phyloP scores from a whole-genome alignment of 2,113 vertebrate species.

The Brienomyrus longianalis region DNA sequence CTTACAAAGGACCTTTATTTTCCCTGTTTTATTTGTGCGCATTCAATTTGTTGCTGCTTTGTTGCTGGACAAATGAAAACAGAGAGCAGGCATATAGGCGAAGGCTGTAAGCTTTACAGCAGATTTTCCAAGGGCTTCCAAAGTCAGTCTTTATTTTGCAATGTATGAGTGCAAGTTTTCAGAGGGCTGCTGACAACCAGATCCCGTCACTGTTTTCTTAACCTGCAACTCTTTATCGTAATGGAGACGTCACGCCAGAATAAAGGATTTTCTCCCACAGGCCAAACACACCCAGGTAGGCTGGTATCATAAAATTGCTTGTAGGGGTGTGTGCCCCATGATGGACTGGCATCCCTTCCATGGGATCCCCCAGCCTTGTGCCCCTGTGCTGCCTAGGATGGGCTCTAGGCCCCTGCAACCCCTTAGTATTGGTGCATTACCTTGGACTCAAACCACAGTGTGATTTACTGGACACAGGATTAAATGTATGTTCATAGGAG shows the following conservation, averaged over 20 bases:
- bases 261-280: not conserved
- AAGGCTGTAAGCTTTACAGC: constrained; percentile 4
- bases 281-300: not conserved
- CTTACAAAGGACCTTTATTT: constrained; percentile 36
- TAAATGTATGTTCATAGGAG: not conserved
- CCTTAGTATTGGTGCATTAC: not conserved
- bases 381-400: not conserved
- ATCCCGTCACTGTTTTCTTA: not conserved
- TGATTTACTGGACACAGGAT: constrained; percentile 17
- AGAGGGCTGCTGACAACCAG: not conserved
- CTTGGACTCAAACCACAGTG: constrained; percentile 25
- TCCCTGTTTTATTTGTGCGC: constrained; percentile 45
- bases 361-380: not conserved
- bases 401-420: not conserved
- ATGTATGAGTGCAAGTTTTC: not conserved
- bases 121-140: constrained; percentile 1
- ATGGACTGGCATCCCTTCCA: not conserved
- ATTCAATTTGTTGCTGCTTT: constrained; percentile 39
- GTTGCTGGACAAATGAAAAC: constrained; percentile 19
- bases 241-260: not conserved
- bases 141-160: constrained; percentile 1
- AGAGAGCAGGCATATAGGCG: constrained; percentile 5
- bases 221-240: not conserved
- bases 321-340: not conserved
- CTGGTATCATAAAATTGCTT: not conserved